Evolutionary conservation across 2,113 vertebrate genomes (phyloP).

Genomic region (Neogale vison): DNA sequence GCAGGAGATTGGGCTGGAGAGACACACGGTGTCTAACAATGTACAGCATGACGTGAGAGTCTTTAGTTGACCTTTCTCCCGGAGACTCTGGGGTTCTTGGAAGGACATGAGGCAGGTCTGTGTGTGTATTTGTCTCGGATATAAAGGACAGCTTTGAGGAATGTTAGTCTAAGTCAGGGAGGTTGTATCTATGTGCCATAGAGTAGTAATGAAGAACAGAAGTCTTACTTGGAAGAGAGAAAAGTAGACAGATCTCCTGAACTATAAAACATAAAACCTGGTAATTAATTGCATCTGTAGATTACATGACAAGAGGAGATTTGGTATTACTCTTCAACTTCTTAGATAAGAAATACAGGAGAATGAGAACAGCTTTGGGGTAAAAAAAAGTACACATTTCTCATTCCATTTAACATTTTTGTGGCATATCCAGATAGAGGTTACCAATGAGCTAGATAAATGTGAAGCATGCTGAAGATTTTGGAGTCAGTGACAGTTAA

Average conservation of each 20-base stretch:
- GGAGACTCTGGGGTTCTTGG: not conserved
- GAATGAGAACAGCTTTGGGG: not conserved
- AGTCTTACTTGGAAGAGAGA: not conserved
- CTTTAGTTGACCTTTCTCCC: not conserved
- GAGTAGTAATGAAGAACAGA: not conserved
- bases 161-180: not conserved
- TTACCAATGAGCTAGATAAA: not conserved
- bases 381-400: not conserved
- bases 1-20: not conserved
- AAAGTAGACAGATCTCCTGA: not conserved
- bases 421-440: not conserved
- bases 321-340: not conserved
- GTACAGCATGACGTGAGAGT: not conserved
- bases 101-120: not conserved
- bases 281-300: not conserved
- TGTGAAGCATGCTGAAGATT: not conserved
- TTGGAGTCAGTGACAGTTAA: not conserved
- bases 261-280: not conserved
- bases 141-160: not conserved
- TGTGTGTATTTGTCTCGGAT: not conserved
- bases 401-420: not conserved
- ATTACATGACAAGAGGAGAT: not conserved
- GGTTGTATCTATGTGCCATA: no score
- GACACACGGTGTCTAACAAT: not conserved
- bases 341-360: not conserved